phyloP scores from a whole-genome alignment of 2,113 vertebrate genomes.

The Lepisosteus oculatus region DNA sequence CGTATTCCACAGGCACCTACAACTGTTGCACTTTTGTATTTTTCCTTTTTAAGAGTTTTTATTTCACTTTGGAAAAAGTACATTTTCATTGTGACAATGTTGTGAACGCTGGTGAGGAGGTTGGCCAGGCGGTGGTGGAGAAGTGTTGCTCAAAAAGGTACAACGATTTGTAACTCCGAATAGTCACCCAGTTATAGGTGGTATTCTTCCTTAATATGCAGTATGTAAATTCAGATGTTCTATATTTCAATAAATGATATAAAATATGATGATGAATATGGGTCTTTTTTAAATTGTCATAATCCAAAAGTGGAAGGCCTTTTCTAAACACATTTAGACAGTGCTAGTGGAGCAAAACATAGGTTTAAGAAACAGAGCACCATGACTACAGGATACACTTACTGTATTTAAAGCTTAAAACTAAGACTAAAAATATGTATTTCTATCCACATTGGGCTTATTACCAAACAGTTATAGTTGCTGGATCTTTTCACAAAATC shows the following conservation, averaged over 20 bases:
- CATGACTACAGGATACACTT: too few species aligned
- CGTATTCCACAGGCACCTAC: conserved; percentile 81
- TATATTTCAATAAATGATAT: conserved; percentile 80
- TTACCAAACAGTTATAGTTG: too few species aligned
- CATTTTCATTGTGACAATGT: conserved; percentile 66
- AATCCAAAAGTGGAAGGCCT: too few species aligned
- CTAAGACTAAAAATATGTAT: too few species aligned
- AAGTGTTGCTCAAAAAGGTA: conserved; percentile 68
- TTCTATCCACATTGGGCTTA: too few species aligned
- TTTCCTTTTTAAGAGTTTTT: conserved; percentile 28
- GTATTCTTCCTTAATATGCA: conserved; percentile 56
- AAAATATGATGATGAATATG: conserved; percentile 40
- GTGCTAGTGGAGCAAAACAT: too few species aligned
- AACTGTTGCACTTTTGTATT: conserved; percentile 87
- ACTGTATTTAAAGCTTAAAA: too few species aligned
- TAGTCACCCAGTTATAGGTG: conserved; percentile 58
- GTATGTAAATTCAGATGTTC: conserved; percentile 74
- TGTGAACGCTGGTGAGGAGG: conserved; percentile 63
- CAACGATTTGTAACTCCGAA: conserved; percentile 53
- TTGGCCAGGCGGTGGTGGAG: conserved; percentile 38
- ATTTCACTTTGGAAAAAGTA: conserved; percentile 66
- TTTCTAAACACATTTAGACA: too few species aligned
- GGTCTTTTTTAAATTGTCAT: too few species aligned
- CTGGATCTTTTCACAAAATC: too few species aligned
- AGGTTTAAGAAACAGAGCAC: too few species aligned